phyloP scores from a whole-genome alignment of 1,140 invertebrate species.

The Philaenus spumarius region DNA sequence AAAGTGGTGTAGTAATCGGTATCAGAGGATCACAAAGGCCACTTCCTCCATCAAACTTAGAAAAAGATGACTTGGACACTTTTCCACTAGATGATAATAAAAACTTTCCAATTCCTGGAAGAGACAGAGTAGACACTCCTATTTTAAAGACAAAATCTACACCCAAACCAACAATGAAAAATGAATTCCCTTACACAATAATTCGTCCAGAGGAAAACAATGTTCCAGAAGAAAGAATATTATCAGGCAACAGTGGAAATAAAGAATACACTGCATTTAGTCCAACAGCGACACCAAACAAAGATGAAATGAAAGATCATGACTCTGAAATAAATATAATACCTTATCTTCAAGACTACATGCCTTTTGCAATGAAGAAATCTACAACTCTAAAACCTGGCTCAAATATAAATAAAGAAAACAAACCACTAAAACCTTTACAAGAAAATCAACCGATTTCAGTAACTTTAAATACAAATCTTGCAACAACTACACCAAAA shows the following conservation, averaged over 20 bases:
- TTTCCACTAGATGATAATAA: slow-evolving; percentile 44
- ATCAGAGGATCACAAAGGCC: slow-evolving; percentile 47
- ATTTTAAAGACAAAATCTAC: slow-evolving; percentile 42
- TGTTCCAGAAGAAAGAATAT: slow-evolving; percentile 18
- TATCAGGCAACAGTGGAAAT: slow-evolving; percentile 6
- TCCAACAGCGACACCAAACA: slow-evolving; percentile 27
- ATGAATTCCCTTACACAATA: slow-evolving; percentile 32
- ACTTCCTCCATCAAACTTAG: slow-evolving; percentile 45
- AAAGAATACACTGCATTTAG: slow-evolving; percentile 32
- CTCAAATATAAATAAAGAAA: not conserved
- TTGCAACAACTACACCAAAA: slow-evolving; percentile 13
- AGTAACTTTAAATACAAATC: slow-evolving; percentile 24
- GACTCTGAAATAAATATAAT: slow-evolving; percentile 36
- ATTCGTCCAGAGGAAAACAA: slow-evolving; percentile 24
- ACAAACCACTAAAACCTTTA: slow-evolving; percentile 13
- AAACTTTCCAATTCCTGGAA: slow-evolving; percentile 37
- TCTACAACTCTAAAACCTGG: slow-evolving; percentile 9
- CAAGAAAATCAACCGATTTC: slow-evolving; percentile 24
- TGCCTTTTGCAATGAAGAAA: slow-evolving; percentile 42
- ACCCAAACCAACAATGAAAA: slow-evolving; percentile 34
- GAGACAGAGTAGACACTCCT: slow-evolving; percentile 43
- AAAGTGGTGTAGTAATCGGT: slow-evolving; percentile 48
- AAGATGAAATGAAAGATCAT: slow-evolving; percentile 27
- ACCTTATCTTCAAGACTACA: slow-evolving; percentile 46
- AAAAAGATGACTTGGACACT: slow-evolving; percentile 33